Evolutionary conservation across 2,797 vertebrate species (phyloP).

Genomic region (Squalus acanthias): DNA sequence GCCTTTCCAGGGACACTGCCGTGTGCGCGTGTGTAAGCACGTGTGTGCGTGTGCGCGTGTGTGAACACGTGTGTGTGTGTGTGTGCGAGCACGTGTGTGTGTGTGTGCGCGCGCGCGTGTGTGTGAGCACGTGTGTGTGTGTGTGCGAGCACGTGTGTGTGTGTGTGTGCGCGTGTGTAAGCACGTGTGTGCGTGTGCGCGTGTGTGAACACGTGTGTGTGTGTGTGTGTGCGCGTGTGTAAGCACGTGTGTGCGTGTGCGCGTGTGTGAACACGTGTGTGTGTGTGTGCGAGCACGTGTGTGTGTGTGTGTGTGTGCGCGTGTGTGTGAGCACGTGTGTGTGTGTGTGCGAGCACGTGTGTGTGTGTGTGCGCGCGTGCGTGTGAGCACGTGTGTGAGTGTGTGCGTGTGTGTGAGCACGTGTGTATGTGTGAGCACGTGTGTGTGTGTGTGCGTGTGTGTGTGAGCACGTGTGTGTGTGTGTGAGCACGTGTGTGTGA

Average conservation of each 20-base stretch:
- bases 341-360: not conserved
- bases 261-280: not conserved
- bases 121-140: not conserved
- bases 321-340: not conserved
- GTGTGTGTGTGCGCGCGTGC: not conserved
- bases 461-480: not conserved
- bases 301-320: not conserved
- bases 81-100: too few species aligned
- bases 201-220: not conserved
- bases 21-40: not conserved
- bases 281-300: not conserved
- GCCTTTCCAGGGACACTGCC: too few species aligned
- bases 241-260: not conserved
- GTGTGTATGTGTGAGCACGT: not conserved
- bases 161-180: not conserved
- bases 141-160: too few species aligned
- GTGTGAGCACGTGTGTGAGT: not conserved
- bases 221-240: too few species aligned
- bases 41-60: not conserved
- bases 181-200: not conserved
- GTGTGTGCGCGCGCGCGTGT: too few species aligned
- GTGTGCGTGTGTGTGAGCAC: not conserved
- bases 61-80: not conserved
- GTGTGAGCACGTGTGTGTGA: not conserved
- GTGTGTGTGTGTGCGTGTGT: not conserved